Base-by-base conservation (phyloP, 2,797 vertebrate species). In the Zenarchopterus dispar region DNA sequence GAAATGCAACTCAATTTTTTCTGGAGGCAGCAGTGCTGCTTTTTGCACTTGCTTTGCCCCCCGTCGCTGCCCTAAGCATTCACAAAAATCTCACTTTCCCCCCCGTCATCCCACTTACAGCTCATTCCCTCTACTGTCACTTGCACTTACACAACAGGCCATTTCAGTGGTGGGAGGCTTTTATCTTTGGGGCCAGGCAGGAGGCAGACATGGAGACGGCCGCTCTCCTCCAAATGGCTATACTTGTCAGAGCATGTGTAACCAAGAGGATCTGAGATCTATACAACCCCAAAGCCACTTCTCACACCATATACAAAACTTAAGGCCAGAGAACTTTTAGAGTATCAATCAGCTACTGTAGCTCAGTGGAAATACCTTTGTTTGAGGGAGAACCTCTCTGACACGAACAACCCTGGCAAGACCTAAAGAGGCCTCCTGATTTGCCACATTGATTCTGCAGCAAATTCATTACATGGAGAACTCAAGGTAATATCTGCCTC, bases 171-270 rank as follows among this genome's bases (percentile, higher is more conserved):
- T 65, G 68, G 81, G 67, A 81, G 62, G 77, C 84, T 89, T 90
- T 91, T 84, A 87, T 84, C 87, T 86, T 61, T 76, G 73, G 55
- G 78, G 71, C 73, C 76, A 84, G 79, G 73, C 82, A 77, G 60
- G 47, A 80, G 65, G 73, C 71, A 75, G 76, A 84, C 78, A 87
- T 56, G 31, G 41, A 86, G 67, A 82, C 64, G 61, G 67, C 68
- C 67, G 62, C 66, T 84, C 52, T 64, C 51, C 75, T 86, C 56
- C 51, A 56, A 31, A 82, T 61, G 62, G 70, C 69, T 59, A 65
- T 22, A 71, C 56, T 84, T 75, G 76, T 78, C 78, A 78, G 28
- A 59, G 54, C 26, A 69, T 76, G 78, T 84, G 75, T 62, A 70
- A 63, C 77, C 55, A 45, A 73, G 73, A 78, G 64, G 69, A 78